Conservation (phyloP, 1,140 invertebrate species). For the Pseudomyrmex gracilis region DNA sequence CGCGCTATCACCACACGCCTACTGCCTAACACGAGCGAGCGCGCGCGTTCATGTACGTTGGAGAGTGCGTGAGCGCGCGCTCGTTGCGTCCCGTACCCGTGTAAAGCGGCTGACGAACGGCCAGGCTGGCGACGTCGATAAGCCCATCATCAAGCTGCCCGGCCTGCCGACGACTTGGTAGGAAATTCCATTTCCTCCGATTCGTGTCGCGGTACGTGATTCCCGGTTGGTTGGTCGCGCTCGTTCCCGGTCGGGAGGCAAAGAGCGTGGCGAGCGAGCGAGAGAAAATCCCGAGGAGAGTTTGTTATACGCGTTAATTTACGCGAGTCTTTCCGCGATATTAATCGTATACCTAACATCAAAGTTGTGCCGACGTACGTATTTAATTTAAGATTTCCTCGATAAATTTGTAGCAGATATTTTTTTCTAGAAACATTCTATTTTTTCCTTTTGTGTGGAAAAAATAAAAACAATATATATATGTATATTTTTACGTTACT, state of each 20-base stretch:
- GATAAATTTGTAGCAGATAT: neutral
- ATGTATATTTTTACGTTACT: neutral
- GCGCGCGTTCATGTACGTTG: conserved; percentile 17
- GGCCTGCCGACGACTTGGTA: conserved; percentile 73
- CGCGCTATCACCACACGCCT: conserved; percentile 84
- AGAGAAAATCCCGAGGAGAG: conserved; percentile 40
- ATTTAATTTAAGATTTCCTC: neutral
- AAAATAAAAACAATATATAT: neutral
- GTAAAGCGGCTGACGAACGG: conserved; percentile 61
- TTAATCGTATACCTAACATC: conserved; percentile 10
- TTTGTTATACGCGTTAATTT: conserved; percentile 32
- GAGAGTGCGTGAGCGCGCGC: conserved; percentile 11
- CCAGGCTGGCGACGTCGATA: conserved; percentile 76
- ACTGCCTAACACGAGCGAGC: conserved; percentile 64
- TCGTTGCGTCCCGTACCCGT: conserved; percentile 39
- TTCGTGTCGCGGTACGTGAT: conserved; percentile 66
- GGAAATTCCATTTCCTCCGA: conserved; percentile 82
- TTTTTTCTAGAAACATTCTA: neutral
- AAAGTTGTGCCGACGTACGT: neutral
- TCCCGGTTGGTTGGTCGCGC: conserved; percentile 44
- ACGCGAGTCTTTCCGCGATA: conserved; percentile 37
- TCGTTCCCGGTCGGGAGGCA: neutral
- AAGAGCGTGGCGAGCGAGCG: conserved; percentile 16
- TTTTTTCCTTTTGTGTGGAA: neutral
- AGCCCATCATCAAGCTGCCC: conserved; percentile 77